Base-by-base conservation (phyloP, 2,113 vertebrate genomes). In the Neodon shergylaensis region DNA sequence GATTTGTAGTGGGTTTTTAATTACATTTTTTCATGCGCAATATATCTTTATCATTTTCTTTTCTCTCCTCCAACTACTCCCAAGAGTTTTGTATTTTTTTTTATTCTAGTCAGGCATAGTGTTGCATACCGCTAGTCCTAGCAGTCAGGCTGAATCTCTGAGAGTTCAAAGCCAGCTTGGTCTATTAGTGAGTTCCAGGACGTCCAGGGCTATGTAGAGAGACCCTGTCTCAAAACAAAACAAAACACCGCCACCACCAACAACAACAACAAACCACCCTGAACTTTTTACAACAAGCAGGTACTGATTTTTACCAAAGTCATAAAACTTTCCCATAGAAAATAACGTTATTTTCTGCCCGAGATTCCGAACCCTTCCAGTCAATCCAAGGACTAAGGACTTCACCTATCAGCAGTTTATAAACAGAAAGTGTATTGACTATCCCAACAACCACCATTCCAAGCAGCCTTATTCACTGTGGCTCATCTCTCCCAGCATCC, bases 201-300 rank as follows among this genome's bases (percentile, higher is more conserved):
- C 2, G 17, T n/a, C 14, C n/a, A 31, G 16, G 16, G 22, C 26
- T 47, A 47, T 26, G 26, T 47, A 31, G 13, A 47, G 26, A 77
- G 13, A 77, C 5, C 39, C 42, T 31, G 6, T 31, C 44, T 31
- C 81, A 31, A 83, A 83, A 65, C 58, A 83, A 42, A 82, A 39
- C 78, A 89, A 61, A 82, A 49, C 47, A 49, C 47, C 47, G 10
- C 9, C 7, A 47, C 47, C 47, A 47, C 7, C 70, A 13, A 1
- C 49, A 49, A 49, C 52, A 54, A 54, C 14, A 54, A 63, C 63
- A 58, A 44, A 10, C 58, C 70, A 13, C 70, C 54, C 73, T 89
- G 61, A 91, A 85, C 54, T 65, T 88, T 94, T 91, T 84, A 79
- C 19, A 72, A 82, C 84, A 94, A 94, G 93, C 6, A 88, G 33